Evolutionary conservation across 2,888 invertebrate genomes (phyloP).

Genomic region (Spicauda simplicius): DNA sequence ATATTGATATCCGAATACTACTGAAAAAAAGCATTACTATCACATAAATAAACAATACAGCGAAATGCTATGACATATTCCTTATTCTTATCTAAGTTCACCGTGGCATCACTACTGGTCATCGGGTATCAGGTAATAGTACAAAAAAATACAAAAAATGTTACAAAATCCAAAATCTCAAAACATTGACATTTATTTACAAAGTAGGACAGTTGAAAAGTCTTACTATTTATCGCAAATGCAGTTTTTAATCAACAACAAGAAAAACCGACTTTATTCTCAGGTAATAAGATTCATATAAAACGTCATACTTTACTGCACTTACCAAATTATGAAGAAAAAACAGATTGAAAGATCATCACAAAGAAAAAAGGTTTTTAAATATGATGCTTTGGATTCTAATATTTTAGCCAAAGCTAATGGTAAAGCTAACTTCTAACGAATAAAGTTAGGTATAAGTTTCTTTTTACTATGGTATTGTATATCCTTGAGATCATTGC

Average conservation of each 20-base stretch:
- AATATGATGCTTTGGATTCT: background rate
- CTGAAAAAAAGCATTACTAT: constrained; percentile 20
- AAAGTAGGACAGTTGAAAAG: background rate
- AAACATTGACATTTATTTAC: constrained; percentile 1
- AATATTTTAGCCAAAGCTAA: background rate
- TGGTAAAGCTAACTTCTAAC: no score
- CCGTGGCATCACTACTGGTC: constrained; percentile 29
- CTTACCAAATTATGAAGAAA: constrained; percentile 9
- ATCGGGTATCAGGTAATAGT: constrained; percentile 12
- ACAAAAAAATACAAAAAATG: background rate
- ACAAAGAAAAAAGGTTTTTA: background rate
- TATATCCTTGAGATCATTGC: no score
- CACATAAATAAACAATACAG: constrained; percentile 10
- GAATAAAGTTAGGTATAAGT: no score
- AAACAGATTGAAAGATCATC: background rate
- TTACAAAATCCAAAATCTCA: background rate
- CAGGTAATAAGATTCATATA: constrained; percentile 5
- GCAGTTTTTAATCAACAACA: background rate
- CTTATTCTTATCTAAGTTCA: constrained; percentile 20
- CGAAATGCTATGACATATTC: background rate
- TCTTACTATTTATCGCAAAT: background rate
- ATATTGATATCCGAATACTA: constrained; percentile 61
- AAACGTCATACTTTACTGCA: background rate
- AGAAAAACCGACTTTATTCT: constrained; percentile 16
- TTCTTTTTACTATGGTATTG: no score